Evolutionary conservation across 2,888 invertebrate genomes (phyloP).

Genomic region (Seladonia tumulorum): DNA sequence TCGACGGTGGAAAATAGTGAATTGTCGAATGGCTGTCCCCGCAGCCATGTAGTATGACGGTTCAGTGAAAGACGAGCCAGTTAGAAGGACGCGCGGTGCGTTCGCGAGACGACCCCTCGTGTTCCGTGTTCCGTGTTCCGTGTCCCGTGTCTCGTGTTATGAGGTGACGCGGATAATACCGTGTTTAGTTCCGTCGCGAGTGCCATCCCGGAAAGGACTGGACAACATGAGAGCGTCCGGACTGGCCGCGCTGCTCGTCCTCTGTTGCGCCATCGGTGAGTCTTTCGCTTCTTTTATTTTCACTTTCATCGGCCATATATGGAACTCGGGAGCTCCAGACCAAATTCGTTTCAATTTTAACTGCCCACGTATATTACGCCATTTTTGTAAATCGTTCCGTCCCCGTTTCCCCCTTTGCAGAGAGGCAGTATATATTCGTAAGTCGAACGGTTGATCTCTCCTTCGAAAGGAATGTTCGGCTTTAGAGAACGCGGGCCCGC

Average conservation of each 20-base stretch:
- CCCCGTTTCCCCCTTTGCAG: neutral
- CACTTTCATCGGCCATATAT: neutral
- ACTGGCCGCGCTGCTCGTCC: constrained; percentile 73
- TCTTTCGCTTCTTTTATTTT: constrained; percentile 39
- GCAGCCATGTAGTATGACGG: constrained; percentile 72
- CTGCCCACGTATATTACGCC: too few species aligned
- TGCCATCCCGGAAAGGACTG: constrained; percentile 56
- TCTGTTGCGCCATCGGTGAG: constrained; percentile 80
- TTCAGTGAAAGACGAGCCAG: constrained; percentile 70
- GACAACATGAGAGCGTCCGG: constrained; percentile 74
- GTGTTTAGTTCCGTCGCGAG: constrained; percentile 59
- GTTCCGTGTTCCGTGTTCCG: constrained; percentile 7
- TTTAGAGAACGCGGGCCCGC: neutral
- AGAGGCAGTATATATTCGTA: too few species aligned
- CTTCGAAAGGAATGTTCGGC: neutral
- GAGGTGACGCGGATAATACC: constrained; percentile 66
- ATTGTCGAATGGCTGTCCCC: constrained; percentile 60
- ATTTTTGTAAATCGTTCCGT: neutral
- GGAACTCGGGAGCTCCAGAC: neutral
- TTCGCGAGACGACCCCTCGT: constrained; percentile 27
- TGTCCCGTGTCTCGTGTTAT: constrained; percentile 53
- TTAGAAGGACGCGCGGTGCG: constrained; percentile 30
- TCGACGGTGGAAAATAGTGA: constrained; percentile 68
- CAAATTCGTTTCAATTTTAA: neutral
- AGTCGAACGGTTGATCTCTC: neutral